A percentile compares a stretch with the other conserved stretches of the same genome.
Conservation (phyloP, 2,113 vertebrate species). For the Lepus americanus region DNA sequence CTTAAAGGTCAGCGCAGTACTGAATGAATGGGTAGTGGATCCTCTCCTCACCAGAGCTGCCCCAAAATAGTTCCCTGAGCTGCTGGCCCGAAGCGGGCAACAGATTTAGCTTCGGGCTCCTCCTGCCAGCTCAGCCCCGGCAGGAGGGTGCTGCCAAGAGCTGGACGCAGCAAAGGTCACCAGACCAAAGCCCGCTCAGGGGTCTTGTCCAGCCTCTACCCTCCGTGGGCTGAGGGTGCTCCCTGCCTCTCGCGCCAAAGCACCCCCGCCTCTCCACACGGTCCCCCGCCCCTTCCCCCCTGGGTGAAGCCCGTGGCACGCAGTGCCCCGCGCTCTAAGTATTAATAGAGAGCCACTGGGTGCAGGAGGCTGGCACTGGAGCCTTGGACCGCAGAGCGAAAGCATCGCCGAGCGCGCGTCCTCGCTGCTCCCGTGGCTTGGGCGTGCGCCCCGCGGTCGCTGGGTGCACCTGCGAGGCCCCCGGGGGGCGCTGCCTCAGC, state of each 20-base stretch:
- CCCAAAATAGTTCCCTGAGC: slow-evolving; percentile 55
- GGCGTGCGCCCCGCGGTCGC: background rate
- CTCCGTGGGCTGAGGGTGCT: no score
- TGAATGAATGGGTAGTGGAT: slow-evolving; percentile 50
- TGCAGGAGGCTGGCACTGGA: background rate
- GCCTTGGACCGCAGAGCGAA: background rate
- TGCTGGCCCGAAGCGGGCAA: background rate
- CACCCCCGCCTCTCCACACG: accelerated
- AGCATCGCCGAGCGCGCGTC: background rate
- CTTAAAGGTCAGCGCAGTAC: slow-evolving; percentile 58
- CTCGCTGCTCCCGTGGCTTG: background rate
- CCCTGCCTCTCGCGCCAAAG: background rate
- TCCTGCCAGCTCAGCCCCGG: background rate
- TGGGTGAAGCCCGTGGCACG: background rate
- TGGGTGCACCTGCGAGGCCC: slow-evolving; percentile 45
- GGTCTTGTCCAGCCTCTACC: no score
- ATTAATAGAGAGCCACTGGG: slow-evolving; percentile 73
- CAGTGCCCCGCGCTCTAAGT: slow-evolving; percentile 14
- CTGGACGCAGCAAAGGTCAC: no score
- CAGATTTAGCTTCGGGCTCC: slow-evolving; percentile 47
- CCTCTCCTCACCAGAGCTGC: background rate
- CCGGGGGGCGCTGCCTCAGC: slow-evolving; percentile 37
- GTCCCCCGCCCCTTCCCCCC: background rate
- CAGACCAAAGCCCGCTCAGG: background rate
- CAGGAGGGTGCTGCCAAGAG: background rate